Conservation (phyloP, 2,888 invertebrate genomes). For the Ectemnius continuus region DNA sequence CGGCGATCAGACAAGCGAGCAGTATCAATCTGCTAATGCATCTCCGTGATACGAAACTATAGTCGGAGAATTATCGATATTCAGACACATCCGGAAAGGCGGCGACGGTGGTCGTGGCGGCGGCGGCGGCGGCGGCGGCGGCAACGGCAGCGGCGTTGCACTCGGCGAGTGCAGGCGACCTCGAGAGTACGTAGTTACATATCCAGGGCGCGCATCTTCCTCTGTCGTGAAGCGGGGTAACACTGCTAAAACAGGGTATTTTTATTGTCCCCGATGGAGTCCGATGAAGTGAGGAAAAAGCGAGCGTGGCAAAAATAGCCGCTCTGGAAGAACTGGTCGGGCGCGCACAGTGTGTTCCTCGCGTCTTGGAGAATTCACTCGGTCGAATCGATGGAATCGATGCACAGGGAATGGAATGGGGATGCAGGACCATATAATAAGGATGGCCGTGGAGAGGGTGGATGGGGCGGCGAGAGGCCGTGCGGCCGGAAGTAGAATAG, state of each 20-base stretch:
- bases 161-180: not conserved
- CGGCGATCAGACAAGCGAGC: not conserved
- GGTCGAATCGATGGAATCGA: not conserved
- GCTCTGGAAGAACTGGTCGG: not conserved
- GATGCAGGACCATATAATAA: not conserved
- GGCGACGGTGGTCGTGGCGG: too few relatives aligned
- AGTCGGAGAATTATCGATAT: constrained; percentile 4
- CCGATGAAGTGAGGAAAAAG: not conserved
- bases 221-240: not conserved
- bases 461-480: not conserved
- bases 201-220: not conserved
- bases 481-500: not conserved
- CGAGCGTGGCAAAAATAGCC: not conserved
- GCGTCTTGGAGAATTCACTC: not conserved
- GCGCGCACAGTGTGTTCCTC: not conserved
- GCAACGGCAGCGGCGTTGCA: too few relatives aligned
- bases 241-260: not conserved
- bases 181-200: constrained; percentile 1
- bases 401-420: too few relatives aligned
- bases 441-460: not conserved
- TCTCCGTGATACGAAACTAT: not conserved
- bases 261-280: not conserved
- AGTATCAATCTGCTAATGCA: constrained; percentile 8
- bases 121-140: too few relatives aligned
- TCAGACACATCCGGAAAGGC: not conserved